Evolutionary conservation across 2,113 vertebrate species (phyloP), one percentile per base, ranked within the genome.

Genomic region (Phoenicopterus ruber): DNA sequence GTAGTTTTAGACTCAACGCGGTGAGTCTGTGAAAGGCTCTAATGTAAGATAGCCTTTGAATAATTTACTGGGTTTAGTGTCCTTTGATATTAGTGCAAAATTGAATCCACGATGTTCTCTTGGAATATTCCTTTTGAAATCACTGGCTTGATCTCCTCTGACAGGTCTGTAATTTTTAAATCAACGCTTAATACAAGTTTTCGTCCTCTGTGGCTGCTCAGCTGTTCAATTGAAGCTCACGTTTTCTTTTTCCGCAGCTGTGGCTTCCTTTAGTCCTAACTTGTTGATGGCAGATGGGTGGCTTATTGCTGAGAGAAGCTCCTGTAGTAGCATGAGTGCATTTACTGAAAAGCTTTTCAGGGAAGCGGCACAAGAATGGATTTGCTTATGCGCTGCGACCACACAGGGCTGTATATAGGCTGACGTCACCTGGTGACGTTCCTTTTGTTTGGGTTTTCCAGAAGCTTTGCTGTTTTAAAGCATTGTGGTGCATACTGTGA

Each of bases 351-450:
- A 98, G 99, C 99, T 98, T 98, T 98, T 98, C 98, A 98, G 98
- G 96, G 98, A 99, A 98, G 97, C 96, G 86, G 98, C 88, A 98
- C 98, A 98, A 98, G 98, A 98, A 98, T 98, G 98, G 98, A 97
- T 98, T 98, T 98, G 99, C 99, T 99, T 99, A 99, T 99, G 98
- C 97, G 98, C 99, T 99, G 99, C 98, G 98, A 98, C 99, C 99
- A 99, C 99, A 99, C 99, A 98, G 98, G 98, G 99, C 99, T 99
- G 98, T 99, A 99, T 99, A 99, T 99, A 99, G 99, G 98, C 99
- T 99, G 99, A 99, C 99, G 99, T 99, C 99, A 99, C 98, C 98
- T 88, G 98, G 98, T 99, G 98, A 99, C 98, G 98, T 99, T 98
- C 98, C 98, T 98, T 98, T 98, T 98, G 98, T 98, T 98, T 98